Evolutionary conservation across 2,797 vertebrate genomes (phyloP), one percentile per base, ranked within the genome.

Genomic region (Tinamus major): DNA sequence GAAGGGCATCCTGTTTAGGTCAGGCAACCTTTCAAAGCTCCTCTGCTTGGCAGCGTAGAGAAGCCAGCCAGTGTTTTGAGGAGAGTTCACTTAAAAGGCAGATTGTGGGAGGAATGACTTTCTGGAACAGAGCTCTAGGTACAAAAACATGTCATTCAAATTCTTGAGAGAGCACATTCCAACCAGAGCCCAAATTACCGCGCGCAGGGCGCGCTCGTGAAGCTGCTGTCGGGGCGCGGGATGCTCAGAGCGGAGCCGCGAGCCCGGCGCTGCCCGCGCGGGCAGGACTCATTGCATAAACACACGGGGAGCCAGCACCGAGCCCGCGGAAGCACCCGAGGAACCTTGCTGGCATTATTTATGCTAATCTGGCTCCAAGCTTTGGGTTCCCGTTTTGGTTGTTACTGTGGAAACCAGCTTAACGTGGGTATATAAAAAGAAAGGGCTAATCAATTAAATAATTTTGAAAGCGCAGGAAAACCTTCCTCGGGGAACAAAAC

Each of bases 391-490:
- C 77, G 93, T 89, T 95, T 94, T 75, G 95, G 92, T 91, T 94
- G 97, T 97, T 97, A 96, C 97, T 97, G 97, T 97, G 97, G 97
- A 97, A 97, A 97, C 96, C 93, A 69, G 85, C 75, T 87, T 44
- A 88, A 94, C 46, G 13, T 24, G 81, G 62, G 81, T 80, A 93
- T 86, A 90, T 86, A 83, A 93, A 92, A 90, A 91, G 95, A 94
- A 92, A 97, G 84, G 88, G 92, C 76, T 96, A 93, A 85, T 94
- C 96, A 96, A 96, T 95, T 96, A 96, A 96, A 94, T 86, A 64
- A 96, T 94, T 96, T 92, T 46, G 88, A 87, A 87, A 91, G 68
- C 41, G 74, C 95, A 95, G 92, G 41, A 79, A 93, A 97, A 86
- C 86, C 79, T 87, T 4, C 86, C 79, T 85, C 3, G 0, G 93